Percentiles rank a stretch among this genome's conserved stretches.
Conservation (phyloP, 2,888 invertebrate species). For the Gari tellinella region DNA sequence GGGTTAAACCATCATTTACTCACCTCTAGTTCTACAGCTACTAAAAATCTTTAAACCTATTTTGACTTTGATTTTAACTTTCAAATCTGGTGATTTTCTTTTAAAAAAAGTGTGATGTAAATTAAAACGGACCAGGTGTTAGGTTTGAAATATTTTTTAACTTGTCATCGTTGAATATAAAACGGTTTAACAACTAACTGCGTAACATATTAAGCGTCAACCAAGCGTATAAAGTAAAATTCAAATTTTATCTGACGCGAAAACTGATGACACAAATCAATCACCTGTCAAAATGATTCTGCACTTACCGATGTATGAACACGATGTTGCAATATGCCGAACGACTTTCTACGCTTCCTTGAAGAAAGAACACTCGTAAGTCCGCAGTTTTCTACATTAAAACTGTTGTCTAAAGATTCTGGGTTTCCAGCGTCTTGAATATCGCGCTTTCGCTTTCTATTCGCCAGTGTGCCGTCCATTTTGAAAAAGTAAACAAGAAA, state of each 20-base stretch:
- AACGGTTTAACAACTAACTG: background rate
- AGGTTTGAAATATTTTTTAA: background rate
- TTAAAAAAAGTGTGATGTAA: too few relatives aligned
- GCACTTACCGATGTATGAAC: constrained; percentile 25
- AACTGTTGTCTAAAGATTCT: constrained; percentile 51
- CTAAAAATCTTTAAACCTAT: too few relatives aligned
- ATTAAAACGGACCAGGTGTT: too few relatives aligned
- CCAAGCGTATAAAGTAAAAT: background rate
- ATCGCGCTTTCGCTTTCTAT: constrained; percentile 72
- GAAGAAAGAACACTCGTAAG: constrained; percentile 35
- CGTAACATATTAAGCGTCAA: background rate
- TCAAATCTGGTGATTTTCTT: too few relatives aligned
- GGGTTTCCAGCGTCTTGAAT: constrained; percentile 60
- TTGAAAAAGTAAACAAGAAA: constrained; percentile 33
- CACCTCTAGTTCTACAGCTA: too few relatives aligned
- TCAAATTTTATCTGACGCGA: background rate
- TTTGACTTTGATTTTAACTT: too few relatives aligned
- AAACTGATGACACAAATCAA: constrained; percentile 5
- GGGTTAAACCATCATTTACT: too few relatives aligned
- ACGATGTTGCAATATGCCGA: too few relatives aligned
- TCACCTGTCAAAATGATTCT: constrained; percentile 17
- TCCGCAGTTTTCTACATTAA: constrained; percentile 59
- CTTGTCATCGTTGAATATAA: background rate
- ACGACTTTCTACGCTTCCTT: constrained; percentile 52
- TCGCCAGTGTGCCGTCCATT: constrained; percentile 57